Percentiles rank a stretch among this genome's conserved stretches.
Conservation (phyloP, 2,888 invertebrate genomes). For the Dicranocentrus wangi region DNA sequence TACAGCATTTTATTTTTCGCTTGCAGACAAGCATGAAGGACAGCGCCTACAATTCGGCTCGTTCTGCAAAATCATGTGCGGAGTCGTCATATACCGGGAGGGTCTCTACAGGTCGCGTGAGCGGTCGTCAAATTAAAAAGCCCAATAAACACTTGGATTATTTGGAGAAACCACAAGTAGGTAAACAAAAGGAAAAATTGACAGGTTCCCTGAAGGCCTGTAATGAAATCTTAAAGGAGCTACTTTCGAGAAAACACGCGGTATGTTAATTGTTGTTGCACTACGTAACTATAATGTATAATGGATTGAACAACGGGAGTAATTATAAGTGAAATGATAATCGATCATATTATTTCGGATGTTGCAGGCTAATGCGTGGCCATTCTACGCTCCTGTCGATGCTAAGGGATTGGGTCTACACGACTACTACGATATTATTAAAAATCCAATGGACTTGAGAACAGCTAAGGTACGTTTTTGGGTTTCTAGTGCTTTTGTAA, state of each 20-base stretch:
- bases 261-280: too few relatives aligned
- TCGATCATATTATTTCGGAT: too few relatives aligned
- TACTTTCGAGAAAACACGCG: slow-evolving; percentile 94
- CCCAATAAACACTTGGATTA: slow-evolving; percentile 78
- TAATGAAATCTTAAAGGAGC: slow-evolving; percentile 92
- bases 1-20: too few relatives aligned
- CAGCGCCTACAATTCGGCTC: slow-evolving; percentile 98
- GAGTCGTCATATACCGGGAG: slow-evolving; percentile 85
- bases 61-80: slow-evolving; percentile 79
- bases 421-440: slow-evolving; percentile 99
- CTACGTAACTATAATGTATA: too few relatives aligned
- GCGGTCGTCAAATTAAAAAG: slow-evolving; percentile 96
- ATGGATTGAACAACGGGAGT: too few relatives aligned
- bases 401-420: slow-evolving; percentile 93
- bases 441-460: slow-evolving; percentile 99
- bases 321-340: not conserved
- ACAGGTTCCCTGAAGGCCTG: slow-evolving; percentile 91
- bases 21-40: slow-evolving; percentile 95
- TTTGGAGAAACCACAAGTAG: slow-evolving; percentile 47
- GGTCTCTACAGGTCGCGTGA: slow-evolving; percentile 92
- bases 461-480: slow-evolving; percentile 89
- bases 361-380: slow-evolving; percentile 94
- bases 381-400: slow-evolving; percentile 99
- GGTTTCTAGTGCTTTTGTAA: too few relatives aligned
- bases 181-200: slow-evolving; percentile 88